Base-by-base conservation (phyloP, 2,888 invertebrate genomes). In the Pristionchus fissidentatus region DNA sequence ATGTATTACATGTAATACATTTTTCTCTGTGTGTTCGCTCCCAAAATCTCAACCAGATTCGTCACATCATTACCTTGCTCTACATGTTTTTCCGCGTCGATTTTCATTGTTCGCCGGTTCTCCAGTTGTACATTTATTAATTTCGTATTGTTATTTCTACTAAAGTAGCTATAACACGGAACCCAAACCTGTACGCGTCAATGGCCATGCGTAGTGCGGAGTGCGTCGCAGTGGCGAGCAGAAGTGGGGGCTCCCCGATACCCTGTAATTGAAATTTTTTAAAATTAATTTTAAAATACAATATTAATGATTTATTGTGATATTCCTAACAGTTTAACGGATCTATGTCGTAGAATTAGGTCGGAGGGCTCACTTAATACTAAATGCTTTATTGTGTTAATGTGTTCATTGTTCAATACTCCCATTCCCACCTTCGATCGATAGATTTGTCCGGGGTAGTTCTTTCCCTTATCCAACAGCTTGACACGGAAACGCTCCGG, bases 401-500 rank as follows among this genome's bases (percentile, higher is more conserved):
- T 35, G 66, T 3, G 29, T 1, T 57, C 26, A 26, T 35, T 66
- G 13, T 66, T 3, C 8, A 19, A 32, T 7, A 10, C 3, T 1
- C 3, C n/a, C 1, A 5, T 57, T 0, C 2, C 13, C 3, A 87
- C 97, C 95, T 97, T 98, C 1, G 97, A 97, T 0, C 97, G 97
- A 93, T 96, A 97, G 13, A 98, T 96, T 46, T 97, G 97, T 90
- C 95, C 94, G 0, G 84, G 85, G 13, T 96, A 95, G 93, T 97
- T 97, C 0, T 96, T 95, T 43, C 95, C 95, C 19, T 96, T 96
- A 92, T 96, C 96, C 57, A 98, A 93, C 79, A 98, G 94, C 5
- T 96, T 95, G 0, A 98, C 97, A 92, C 97, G 96, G 92, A 98
- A 96, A 92, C 96, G 95, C 75, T 94, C 94, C 0, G 97, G 97